Evolutionary conservation across 2,888 invertebrate genomes (phyloP), one percentile per base, ranked within the genome.

Genomic region (Drosophila aldrichi): DNA sequence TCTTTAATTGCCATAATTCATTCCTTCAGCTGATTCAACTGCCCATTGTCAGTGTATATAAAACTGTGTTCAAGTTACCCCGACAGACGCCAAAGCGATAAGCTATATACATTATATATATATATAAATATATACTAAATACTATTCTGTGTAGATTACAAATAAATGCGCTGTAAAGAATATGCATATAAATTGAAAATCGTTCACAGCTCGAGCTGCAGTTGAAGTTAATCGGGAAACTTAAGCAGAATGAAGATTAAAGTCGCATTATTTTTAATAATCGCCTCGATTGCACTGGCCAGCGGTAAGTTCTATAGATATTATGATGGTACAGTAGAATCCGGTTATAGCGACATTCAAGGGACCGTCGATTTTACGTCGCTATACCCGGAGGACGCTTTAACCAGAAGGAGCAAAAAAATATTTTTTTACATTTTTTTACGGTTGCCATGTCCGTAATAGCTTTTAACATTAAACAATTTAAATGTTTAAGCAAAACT

Each of bases 221-320:
- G 77, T 77, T 62, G 12, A 41, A 58, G 43, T 61, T 7, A 22
- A 61, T n/a, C 60, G 12, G 34, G 32, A 46, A 58, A 22, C 60
- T 9, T 7, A n/a, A 10, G 25, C 20, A 34, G 9, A n/a, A 79
- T 79, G 79, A 70, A 63, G 38, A 29, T 79, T 4, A 65, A 69
- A 67, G 2, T 60, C 3, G 55, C 34, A 12, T 8, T 76, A 3
- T 3, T 75, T 9, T 25, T 78, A 8, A 3, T 68, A 9, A 8
- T 68, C 18, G 32, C 46, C 9, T 5, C 18, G 4, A 41, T 76
- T 36, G 60, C 66, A 9, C 20, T 81, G 22, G 43, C 70, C 25
- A 49, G 57, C 8, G 73, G 80, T 78, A 14, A 78, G 78, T 58
- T 7, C 1, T 1, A 43, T 62, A 32, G 48, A 51, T 6, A 46